Base-by-base conservation (phyloP, 2,113 vertebrate genomes). In the Grammomys dolichurus region DNA sequence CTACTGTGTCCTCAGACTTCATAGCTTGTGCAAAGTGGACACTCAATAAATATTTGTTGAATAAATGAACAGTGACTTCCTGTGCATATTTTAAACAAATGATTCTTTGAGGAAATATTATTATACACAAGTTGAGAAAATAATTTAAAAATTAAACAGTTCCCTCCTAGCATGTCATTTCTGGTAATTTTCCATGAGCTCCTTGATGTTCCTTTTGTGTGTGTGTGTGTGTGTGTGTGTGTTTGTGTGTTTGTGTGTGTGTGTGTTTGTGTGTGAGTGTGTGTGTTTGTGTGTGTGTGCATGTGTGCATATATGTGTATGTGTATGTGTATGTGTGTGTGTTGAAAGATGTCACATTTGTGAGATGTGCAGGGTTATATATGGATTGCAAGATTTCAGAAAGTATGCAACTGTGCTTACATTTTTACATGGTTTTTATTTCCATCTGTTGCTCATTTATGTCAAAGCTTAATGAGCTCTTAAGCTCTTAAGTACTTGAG, bases 1-100 rank as follows among this genome's bases (percentile, higher is more conserved):
- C 4, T 51, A 12, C 46, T 92, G 2, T 73, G 9, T 82, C 16
- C 16, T 10, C 16, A 75, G 16, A 80, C 14, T 73, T 95, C 33
- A 58, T 65, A 31, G 70, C 31, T 86, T 3, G 36, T 81, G 31
- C 43, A 90, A 82, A 88, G 43, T 84, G 63, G 28, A 5, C 5
- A 87, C 33, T 91, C 20, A 87, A 72, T 90, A 90, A 87, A 31
- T 70, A 78, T 89, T 93, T 95, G 17, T 76, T 84, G 33, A 95
- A 76, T 63, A 46, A 89, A 93, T 65, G 17, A 86, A 24, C 11
- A 87, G 19, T 58, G 2, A 63, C 26, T 93, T 72, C 33, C 48
- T 96, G 33, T 89, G 77, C 46, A 78, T 91, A 70, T 54, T 75
- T 73, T 75, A 89, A 87, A 48, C 5, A 43, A 85, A 73, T 77